phyloP scores from a whole-genome alignment of 2,888 invertebrate genomes.

The Cetonia aurata region DNA sequence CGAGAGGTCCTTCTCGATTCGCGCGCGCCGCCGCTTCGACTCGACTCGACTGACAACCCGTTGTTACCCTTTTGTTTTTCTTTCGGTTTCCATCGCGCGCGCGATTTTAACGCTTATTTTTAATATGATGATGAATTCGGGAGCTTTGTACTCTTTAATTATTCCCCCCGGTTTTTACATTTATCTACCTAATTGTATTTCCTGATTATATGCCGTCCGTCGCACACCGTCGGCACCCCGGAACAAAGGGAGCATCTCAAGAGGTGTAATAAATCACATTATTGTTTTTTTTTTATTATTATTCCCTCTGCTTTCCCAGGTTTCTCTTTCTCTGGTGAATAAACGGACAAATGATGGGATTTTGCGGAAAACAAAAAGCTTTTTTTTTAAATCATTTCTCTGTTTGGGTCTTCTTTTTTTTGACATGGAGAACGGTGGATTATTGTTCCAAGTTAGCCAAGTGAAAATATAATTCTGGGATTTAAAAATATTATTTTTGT shows the following conservation, averaged over 20 bases:
- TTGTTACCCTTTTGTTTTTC: constrained; percentile 65
- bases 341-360: constrained; percentile 28
- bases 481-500: background rate
- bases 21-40: constrained; percentile 48
- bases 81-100: constrained; percentile 62
- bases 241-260: constrained; percentile 62
- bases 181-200: constrained; percentile 68
- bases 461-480: constrained; percentile 5
- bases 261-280: constrained; percentile 66
- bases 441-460: constrained; percentile 21
- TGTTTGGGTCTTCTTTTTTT: background rate
- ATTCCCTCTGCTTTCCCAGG: background rate
- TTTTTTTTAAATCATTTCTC: constrained; percentile 16
- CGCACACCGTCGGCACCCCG: constrained; percentile 46
- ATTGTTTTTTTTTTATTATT: constrained; percentile 56
- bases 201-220: constrained; percentile 61
- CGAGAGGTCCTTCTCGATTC: constrained; percentile 56
- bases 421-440: background rate
- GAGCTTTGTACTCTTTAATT: constrained; percentile 68
- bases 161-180: constrained; percentile 66
- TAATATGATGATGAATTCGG: constrained; percentile 67
- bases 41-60: constrained; percentile 66
- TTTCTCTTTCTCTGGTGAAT: constrained; percentile 12
- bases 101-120: constrained; percentile 66
- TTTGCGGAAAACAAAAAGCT: constrained; percentile 15